Base-by-base conservation (phyloP, 2,797 vertebrate genomes). In the Sebastolobus alascanus region DNA sequence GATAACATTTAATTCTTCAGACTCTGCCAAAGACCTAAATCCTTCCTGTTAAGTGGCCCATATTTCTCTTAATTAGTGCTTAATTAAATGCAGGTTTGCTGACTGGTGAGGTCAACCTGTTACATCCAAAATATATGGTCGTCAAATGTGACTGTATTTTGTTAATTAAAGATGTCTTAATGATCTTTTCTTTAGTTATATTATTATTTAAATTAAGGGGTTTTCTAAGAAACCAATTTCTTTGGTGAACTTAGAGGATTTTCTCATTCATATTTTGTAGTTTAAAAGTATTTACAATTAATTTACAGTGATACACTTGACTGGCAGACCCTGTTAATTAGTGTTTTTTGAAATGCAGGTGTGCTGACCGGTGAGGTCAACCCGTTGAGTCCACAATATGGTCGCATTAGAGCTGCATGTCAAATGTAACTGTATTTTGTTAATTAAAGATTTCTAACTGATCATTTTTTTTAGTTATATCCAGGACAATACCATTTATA, bases 241-340 rank as follows among this genome's bases (percentile, higher is more conserved):
- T 33, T 27, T 56, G 8, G 29, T 58, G 10, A 70, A 59, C 18
- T 71, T 1, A n/a, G 9, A 67, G 2, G 5, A 52, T 33, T 9
- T 60, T 38, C 1, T 31, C 1, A 7, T 20, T 33, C 20, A 31
- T 56, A 43, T 68, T 33, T 33, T 61, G 11, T 38, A n/a, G 5
- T 61, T 65, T 27, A 11, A 63, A 80, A 68, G 29, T 66, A 40
- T 75, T 83, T 58, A 65, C 58, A 77, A 22, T 38, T 56, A 1
- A 77, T 77, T 56, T 60, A 66, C 65, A 83, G n/a, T 12, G 13
- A 56, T 13, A 8, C 4, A 55, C n/a, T 43, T 55, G 3, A 59
- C 16, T 43, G 5, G 16, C 22, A 54, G 25, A 25, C 25, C 25
- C 25, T 25, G 25, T 25, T 20, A 12, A 4, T n/a, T 52, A 8